Base-by-base conservation (phyloP, 2,888 invertebrate species). In the Thalpophila matura region DNA sequence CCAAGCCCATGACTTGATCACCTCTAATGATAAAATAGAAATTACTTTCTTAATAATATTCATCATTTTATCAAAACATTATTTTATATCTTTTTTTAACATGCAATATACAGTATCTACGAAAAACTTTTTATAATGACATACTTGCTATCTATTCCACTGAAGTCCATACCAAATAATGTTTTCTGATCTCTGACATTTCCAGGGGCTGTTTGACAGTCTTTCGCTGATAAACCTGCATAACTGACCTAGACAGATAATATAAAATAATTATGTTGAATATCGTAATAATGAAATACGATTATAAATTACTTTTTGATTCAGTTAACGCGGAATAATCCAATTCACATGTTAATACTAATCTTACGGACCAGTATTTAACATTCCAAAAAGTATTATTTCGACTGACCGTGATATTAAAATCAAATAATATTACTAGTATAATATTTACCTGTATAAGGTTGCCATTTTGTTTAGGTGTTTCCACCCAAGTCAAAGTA, bases 121-220 rank as follows among this genome's bases (percentile, higher is more conserved):
- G n/a, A n/a, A n/a, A n/a, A n/a, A n/a, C n/a, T n/a, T n/a, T n/a
- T n/a, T n/a, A n/a, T n/a, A n/a, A 29, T 24, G 4, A 54, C 54
- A n/a, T 22, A 56, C 56, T 38, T 38, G 37, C 6, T 56, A 24
- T 56, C 29, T n/a, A 38, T 22, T n/a, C 56, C 56, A 9, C 56
- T 56, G 29, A 47, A 56, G 22, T 56, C 56, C 29, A 49, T 29
- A 10, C 56, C 56, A 10, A 38, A 49, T 0, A 16, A 5, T 9
- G 12, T 14, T 4, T 16, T 38, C 4, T n/a, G 22, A 1, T 49
- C n/a, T 31, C 1, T 29, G 5, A 9, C 12, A 12, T 29, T 29
- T n/a, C 38, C 38, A 10, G n/a, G 29, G 9, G 38, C 49, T 38
- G n/a, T 38, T n/a, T 16, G 56, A 38, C 49, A 49, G 29, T 56